These are phyloP conservation scores for Lordiphosa fenestrarum DNA, from an alignment of 2,888 invertebrate species.

Conservation along the genomic window DNA sequence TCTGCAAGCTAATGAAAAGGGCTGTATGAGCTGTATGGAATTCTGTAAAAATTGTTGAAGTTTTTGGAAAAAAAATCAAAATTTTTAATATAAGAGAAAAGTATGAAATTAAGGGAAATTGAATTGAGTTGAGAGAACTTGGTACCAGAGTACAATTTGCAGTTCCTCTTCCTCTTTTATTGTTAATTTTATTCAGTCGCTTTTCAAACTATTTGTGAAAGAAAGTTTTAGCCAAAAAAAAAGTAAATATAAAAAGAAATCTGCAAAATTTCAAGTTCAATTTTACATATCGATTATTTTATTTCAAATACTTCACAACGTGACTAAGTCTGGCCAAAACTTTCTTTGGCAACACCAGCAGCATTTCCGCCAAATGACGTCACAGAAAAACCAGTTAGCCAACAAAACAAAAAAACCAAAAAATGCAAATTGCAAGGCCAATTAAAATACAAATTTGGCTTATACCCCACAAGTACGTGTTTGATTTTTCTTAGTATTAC, in stretches of 20 bases:
- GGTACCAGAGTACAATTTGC: too few relatives aligned
- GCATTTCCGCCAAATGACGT: conserved; percentile 62
- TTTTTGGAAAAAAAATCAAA: too few relatives aligned
- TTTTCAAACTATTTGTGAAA: conserved; percentile 26
- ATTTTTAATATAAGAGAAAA: too few relatives aligned
- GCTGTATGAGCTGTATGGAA: too few relatives aligned
- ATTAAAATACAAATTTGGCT: conserved; percentile 29
- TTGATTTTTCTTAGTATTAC: conserved; percentile 47
- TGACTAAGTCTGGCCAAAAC: conserved; percentile 54
- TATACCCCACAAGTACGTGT: conserved; percentile 30
- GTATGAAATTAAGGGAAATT: too few relatives aligned
- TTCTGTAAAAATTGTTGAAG: too few relatives aligned
- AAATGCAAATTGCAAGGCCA: conserved; percentile 53
- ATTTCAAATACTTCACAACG: conserved; percentile 33
- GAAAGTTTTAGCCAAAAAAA: background rate
- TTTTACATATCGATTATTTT: conserved; percentile 10
- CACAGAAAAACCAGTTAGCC: conserved; percentile 56
- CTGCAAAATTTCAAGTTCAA: conserved; percentile 39
- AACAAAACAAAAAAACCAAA: conserved; percentile 48
- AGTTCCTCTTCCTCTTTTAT: too few relatives aligned
- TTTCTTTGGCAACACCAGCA: conserved; percentile 43
- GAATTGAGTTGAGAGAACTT: too few relatives aligned
- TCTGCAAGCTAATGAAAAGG: too few relatives aligned
- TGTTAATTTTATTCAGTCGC: too few relatives aligned
- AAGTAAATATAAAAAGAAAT: too few relatives aligned